Evolutionary conservation across 2,797 vertebrate species (phyloP).

Genomic region (Melanotaenia pygmaea): DNA sequence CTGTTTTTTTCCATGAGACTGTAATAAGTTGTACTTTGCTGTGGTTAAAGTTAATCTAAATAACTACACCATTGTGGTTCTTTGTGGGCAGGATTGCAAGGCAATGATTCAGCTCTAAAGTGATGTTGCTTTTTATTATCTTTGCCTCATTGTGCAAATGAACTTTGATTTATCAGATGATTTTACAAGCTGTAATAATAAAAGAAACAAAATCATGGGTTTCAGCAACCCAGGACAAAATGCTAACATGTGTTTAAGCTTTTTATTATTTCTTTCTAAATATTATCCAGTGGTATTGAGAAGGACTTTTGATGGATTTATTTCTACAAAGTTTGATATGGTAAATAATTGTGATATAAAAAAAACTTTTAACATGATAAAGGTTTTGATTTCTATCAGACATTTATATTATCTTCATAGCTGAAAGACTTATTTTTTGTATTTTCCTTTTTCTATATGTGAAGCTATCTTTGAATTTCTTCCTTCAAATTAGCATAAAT

Average conservation of each 20-base stretch:
- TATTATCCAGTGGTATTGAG: background rate
- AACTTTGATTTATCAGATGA: background rate
- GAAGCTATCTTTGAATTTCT: no score
- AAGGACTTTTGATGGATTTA: background rate
- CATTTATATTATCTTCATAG: background rate
- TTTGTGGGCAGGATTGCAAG: background rate
- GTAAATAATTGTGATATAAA: background rate
- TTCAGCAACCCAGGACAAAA: background rate
- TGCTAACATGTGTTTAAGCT: background rate
- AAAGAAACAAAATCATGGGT: background rate
- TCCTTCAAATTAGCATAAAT: background rate
- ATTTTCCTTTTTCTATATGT: no score
- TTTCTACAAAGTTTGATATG: background rate
- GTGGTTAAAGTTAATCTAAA: background rate
- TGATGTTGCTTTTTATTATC: background rate
- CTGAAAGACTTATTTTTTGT: background rate
- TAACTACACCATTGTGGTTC: background rate
- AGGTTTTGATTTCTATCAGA: background rate
- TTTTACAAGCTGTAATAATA: background rate
- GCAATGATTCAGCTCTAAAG: background rate
- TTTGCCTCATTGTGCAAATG: background rate
- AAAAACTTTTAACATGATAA: background rate
- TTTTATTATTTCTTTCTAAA: background rate
- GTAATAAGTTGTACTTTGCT: background rate
- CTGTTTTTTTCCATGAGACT: background rate